phyloP scores from a whole-genome alignment of 2,888 invertebrate species.

The Netelia virgata region DNA sequence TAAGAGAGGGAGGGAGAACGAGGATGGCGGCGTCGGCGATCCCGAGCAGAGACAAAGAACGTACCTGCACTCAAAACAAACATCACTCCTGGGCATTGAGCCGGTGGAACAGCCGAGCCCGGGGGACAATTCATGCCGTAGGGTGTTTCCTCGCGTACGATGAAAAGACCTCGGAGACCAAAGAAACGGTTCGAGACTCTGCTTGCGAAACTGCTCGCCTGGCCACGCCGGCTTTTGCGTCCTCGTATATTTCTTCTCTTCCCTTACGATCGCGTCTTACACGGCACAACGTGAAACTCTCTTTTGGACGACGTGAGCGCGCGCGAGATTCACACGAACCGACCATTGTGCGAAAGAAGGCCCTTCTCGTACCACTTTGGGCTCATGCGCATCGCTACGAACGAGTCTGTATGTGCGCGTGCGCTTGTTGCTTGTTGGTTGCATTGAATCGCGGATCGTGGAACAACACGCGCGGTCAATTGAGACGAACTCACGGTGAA shows the following conservation, averaged over 20 bases:
- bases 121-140: conserved; percentile 62
- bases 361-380: conserved; percentile 48
- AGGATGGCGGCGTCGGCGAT: conserved; percentile 68
- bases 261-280: conserved; percentile 50
- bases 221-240: background rate
- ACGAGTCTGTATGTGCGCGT: conserved; percentile 17
- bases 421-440: conserved; percentile 7
- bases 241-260: conserved; percentile 3
- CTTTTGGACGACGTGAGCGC: conserved; percentile 55
- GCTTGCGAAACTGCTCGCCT: conserved; percentile 40
- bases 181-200: conserved; percentile 31
- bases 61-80: conserved; percentile 84
- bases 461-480: conserved; percentile 40
- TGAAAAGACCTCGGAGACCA: conserved; percentile 27
- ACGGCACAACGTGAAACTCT: conserved; percentile 53
- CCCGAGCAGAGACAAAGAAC: conserved; percentile 80
- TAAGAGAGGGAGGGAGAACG: conserved; percentile 40
- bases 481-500: conserved; percentile 34
- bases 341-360: conserved; percentile 74
- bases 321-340: conserved; percentile 78
- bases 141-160: conserved; percentile 63
- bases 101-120: conserved; percentile 19
- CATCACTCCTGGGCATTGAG: conserved; percentile 75
- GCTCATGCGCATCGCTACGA: conserved; percentile 27
- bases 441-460: conserved; percentile 52